Base-by-base conservation (phyloP, 2,888 invertebrate genomes). In the Anthoptus insignis region DNA sequence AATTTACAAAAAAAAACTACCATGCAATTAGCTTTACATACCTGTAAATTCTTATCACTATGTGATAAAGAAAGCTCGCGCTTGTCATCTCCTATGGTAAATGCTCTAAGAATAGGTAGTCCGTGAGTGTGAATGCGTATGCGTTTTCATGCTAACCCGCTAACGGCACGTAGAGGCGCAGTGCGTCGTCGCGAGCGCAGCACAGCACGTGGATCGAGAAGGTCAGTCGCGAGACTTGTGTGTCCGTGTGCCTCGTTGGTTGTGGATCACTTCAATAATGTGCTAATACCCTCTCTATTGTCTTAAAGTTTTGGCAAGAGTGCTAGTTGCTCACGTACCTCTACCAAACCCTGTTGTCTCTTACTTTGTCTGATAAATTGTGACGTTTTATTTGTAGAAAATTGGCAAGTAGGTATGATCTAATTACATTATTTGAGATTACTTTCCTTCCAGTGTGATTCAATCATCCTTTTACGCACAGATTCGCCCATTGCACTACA, bases 181-280 rank as follows among this genome's bases (percentile, higher is more conserved):
- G 82, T 75, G 88, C 87, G 73, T 82, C 90, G 81, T 87, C 91
- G 84, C 91, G 92, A 76, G 91, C 91, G 77, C 87, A 91, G 73
- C 90, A 93, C 91, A 92, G 97, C 94, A 97, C 97, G 79, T 97
- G 97, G 97, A 96, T 97, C 84, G 97, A 96, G 93, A 98, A 98
- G 97, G 97, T 98, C 87, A 90, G 93, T 92, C 73, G 77, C 78
- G 75, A 64, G 52, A 60, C 56, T 42, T 57, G 66, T 42, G 47
- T 65, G 63, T 58, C 66, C 64, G 65, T 64, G 66, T 61, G 59
- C 66, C 50, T 58, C 13, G 37, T 37, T 34, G 50, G 59, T 39
- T 37, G 50, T 52, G 59, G 59, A 24, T 59, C 53, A 53, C 59
- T 59, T 52, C 59, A 52, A 59, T 59, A 59, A 59, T 61, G 60